These are phyloP conservation scores for Arctopsyche grandis DNA, from an alignment of 1,140 invertebrate species.

Conservation along the genomic window DNA sequence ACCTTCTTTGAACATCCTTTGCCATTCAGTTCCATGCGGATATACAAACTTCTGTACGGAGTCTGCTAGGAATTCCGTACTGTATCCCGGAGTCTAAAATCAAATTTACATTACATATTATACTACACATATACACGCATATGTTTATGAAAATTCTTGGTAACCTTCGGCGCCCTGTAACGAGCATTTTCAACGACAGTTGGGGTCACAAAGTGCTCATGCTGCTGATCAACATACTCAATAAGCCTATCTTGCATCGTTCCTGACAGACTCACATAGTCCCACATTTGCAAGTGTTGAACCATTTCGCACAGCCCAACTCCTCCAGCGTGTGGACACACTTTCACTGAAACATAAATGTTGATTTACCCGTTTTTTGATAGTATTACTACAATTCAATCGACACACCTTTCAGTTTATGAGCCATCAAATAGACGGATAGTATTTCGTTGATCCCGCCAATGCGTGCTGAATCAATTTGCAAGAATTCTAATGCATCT, in stretches of 20 bases:
- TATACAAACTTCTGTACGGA: constrained; percentile 76
- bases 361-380: neutral
- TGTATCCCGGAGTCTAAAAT: constrained; percentile 78
- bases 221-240: constrained; percentile 90
- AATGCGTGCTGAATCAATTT: constrained; percentile 89
- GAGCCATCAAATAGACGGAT: constrained; percentile 88
- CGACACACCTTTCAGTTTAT: constrained; percentile 73
- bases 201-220: constrained; percentile 85
- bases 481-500: constrained; percentile 85
- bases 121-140: neutral
- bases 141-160: neutral
- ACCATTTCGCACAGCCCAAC: constrained; percentile 94
- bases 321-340: constrained; percentile 93
- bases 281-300: constrained; percentile 91
- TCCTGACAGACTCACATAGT: constrained; percentile 79
- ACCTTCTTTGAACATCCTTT: constrained; percentile 69
- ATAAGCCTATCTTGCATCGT: constrained; percentile 77
- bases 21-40: constrained; percentile 81
- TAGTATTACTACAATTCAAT: neutral
- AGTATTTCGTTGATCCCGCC: constrained; percentile 91
- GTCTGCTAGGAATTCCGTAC: constrained; percentile 77
- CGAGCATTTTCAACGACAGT: constrained; percentile 73
- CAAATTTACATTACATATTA: constrained; percentile 49
- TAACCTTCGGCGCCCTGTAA: constrained; percentile 77
- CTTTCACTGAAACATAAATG: constrained; percentile 75